Conservation (phyloP, 2,113 vertebrate genomes). For the Dermatemys mawii region DNA sequence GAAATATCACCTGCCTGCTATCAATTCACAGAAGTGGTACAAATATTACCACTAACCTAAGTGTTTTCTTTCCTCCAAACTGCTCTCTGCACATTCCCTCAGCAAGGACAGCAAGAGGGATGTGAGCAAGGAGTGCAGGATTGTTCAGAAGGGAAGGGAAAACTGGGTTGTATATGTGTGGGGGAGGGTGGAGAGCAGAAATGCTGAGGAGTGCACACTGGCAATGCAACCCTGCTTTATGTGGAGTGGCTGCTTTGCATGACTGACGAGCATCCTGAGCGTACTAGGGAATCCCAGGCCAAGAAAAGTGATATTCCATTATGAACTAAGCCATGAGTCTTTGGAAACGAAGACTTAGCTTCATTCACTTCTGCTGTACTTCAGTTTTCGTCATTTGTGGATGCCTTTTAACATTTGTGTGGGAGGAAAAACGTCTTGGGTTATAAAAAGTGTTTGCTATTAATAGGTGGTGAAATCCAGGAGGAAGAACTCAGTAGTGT, state of each 20-base stretch:
- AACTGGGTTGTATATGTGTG: neutral
- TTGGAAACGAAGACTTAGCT: fast-evolving
- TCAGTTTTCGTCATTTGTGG: neutral
- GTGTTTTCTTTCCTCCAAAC: neutral
- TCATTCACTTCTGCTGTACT: neutral
- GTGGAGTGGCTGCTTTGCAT: neutral
- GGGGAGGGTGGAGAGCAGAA: neutral
- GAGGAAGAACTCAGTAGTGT: constrained; percentile 75
- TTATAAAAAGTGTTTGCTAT: neutral
- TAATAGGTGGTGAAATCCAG: constrained; percentile 75
- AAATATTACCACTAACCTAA: neutral
- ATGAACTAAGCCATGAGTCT: fast-evolving
- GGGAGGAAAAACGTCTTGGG: neutral
- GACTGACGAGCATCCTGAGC: neutral
- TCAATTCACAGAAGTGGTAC: neutral
- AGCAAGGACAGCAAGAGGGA: neutral
- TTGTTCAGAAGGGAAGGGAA: neutral
- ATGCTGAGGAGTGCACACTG: neutral
- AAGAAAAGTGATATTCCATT: neutral
- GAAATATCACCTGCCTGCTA: neutral
- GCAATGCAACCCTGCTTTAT: neutral
- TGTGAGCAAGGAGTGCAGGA: neutral
- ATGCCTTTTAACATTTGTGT: fast-evolving
- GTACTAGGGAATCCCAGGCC: neutral
- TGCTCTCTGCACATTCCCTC: neutral